Percentiles rank a stretch among this genome's conserved stretches.
phyloP scores from a whole-genome alignment of 2,888 invertebrate species.

The Bedellia somnulentella region DNA sequence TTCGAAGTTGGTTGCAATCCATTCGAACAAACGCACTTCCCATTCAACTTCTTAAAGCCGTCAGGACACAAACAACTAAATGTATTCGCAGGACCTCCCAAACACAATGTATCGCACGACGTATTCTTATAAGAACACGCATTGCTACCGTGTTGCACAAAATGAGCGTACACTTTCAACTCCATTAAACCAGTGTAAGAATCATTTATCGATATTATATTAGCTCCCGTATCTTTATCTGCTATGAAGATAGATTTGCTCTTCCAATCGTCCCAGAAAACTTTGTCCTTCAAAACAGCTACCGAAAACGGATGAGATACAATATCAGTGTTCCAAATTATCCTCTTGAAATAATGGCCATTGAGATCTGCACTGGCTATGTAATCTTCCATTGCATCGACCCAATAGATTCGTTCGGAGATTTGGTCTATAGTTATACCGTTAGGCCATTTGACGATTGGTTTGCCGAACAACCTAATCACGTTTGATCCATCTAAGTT shows the following conservation, averaged over 20 bases:
- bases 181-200: constrained; percentile 78
- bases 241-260: constrained; percentile 76
- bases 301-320: constrained; percentile 86
- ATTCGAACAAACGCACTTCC: constrained; percentile 77
- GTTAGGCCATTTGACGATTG: constrained; percentile 81
- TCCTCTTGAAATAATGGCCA: constrained; percentile 68
- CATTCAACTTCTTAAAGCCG: constrained; percentile 59
- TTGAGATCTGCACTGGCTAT: constrained; percentile 77
- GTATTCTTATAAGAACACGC: constrained; percentile 64
- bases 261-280: constrained; percentile 93
- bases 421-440: constrained; percentile 84
- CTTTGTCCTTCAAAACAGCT: constrained; percentile 78
- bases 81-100: constrained; percentile 69
- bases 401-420: constrained; percentile 83
- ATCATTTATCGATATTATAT: constrained; percentile 61
- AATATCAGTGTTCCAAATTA: constrained; percentile 65
- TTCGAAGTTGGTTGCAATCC: constrained; percentile 64
- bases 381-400: constrained; percentile 80
- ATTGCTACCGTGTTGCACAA: constrained; percentile 74
- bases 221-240: constrained; percentile 74
- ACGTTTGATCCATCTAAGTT: constrained; percentile 77
- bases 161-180: constrained; percentile 75
- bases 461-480: constrained; percentile 64
- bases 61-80: constrained; percentile 81
- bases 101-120: constrained; percentile 75